A percentile compares a stretch with the other conserved stretches of the same genome.
Conservation (phyloP, 2,888 invertebrate species). For the Machimus atricapillus region DNA sequence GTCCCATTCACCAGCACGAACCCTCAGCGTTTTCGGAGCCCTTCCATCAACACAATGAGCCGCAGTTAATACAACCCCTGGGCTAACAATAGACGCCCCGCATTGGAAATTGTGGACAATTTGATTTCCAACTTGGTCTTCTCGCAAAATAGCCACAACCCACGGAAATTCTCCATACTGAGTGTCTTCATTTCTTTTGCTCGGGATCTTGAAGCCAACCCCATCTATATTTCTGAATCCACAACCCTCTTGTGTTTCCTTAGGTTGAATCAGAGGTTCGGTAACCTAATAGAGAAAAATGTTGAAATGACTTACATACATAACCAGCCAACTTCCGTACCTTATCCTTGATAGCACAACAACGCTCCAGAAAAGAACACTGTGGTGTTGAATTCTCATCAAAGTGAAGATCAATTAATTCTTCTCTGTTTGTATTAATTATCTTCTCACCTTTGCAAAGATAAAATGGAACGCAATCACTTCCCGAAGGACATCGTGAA, state of each 20-base stretch:
- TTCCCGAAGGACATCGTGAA: slow-evolving; percentile 58
- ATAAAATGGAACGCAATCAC: slow-evolving; percentile 81
- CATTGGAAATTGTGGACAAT: slow-evolving; percentile 63
- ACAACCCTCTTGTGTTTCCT: slow-evolving; percentile 64
- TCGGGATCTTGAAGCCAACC: slow-evolving; percentile 74
- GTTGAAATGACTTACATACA: too few species aligned
- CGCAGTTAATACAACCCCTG: slow-evolving; percentile 75
- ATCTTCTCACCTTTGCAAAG: slow-evolving; percentile 73
- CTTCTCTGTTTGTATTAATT: slow-evolving; percentile 72
- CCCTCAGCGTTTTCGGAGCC: slow-evolving; percentile 53
- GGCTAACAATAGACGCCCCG: slow-evolving; percentile 59
- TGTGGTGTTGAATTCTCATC: slow-evolving; percentile 52
- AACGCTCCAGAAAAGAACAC: slow-evolving; percentile 51
- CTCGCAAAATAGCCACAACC: slow-evolving; percentile 65
- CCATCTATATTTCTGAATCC: slow-evolving; percentile 78
- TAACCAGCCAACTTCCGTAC: slow-evolving; percentile 46
- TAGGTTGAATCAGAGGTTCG: slow-evolving; percentile 52
- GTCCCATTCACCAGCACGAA: slow-evolving; percentile 85
- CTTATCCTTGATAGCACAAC: slow-evolving; percentile 55
- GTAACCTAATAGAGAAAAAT: background rate
- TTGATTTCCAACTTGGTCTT: slow-evolving; percentile 51
- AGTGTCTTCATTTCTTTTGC: slow-evolving; percentile 69
- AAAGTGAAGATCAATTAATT: slow-evolving; percentile 78
- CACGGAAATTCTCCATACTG: slow-evolving; percentile 64
- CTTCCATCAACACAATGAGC: slow-evolving; percentile 73